phyloP scores from a whole-genome alignment of 2,113 vertebrate species.

The Peromyscus maniculatus region DNA sequence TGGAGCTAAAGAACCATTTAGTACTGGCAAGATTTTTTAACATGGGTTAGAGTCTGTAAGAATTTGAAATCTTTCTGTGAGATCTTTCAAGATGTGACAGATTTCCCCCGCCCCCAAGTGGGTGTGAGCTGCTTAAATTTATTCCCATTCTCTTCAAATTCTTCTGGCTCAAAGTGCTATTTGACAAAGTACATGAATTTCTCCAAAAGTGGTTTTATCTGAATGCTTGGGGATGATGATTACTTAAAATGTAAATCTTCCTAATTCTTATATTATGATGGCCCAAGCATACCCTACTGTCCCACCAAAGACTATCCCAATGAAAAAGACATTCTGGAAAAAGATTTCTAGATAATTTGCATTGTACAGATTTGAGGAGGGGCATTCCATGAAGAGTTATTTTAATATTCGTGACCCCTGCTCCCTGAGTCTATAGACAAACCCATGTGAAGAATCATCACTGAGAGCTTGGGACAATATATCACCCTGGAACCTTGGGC shows the following conservation, averaged over 20 bases:
- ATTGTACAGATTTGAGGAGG: not conserved
- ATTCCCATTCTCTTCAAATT: constrained; percentile 14
- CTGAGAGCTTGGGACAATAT: not conserved
- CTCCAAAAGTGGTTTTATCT: not conserved
- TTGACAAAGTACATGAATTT: constrained; percentile 41
- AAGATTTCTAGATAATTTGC: constrained; percentile 1
- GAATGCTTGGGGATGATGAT: not conserved
- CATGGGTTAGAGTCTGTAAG: not conserved
- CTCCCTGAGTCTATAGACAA: not conserved
- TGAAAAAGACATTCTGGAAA: not conserved
- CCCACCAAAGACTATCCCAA: constrained; percentile 5
- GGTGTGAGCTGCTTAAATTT: constrained; percentile 14
- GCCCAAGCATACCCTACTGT: not conserved
- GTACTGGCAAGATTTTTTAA: constrained; percentile 22
- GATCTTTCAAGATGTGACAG: constrained; percentile 11
- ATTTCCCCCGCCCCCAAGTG: not conserved
- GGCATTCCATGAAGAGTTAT: not conserved
- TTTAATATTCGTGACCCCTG: not conserved
- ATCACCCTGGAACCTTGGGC: not conserved
- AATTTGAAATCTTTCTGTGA: constrained; percentile 31
- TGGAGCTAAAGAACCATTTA: constrained; percentile 1
- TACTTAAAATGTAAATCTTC: not conserved
- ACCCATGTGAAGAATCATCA: not conserved
- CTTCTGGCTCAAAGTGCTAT: constrained; percentile 47
- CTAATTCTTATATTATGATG: constrained; percentile 28